These are phyloP conservation scores for Patella caerulea DNA, from an alignment of 2,888 invertebrate species.

Conservation along the genomic window DNA sequence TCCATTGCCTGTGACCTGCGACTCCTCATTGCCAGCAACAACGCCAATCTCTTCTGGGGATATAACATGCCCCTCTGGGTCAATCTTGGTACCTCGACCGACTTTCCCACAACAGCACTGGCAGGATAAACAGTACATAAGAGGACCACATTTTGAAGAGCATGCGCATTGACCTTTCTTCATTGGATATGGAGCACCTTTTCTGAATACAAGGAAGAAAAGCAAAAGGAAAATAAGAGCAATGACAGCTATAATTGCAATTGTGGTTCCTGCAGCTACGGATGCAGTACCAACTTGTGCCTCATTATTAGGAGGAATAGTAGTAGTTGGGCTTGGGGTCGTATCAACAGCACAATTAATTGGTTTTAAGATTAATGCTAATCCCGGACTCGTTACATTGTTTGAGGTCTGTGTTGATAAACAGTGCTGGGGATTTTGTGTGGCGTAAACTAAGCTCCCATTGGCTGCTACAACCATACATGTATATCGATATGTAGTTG, in stretches of 20 bases:
- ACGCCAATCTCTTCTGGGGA: constrained; percentile 3
- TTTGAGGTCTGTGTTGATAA: neutral
- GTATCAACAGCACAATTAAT: neutral
- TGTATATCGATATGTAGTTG: neutral
- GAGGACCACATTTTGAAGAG: neutral
- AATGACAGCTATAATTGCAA: neutral
- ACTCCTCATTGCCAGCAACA: neutral
- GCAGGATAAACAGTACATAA: neutral
- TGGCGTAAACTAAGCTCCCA: neutral
- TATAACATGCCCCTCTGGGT: neutral
- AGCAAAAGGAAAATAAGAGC: neutral
- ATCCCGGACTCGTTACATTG: too few relatives aligned
- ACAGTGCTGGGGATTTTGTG: neutral
- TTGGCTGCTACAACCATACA: neutral
- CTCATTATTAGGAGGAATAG: neutral
- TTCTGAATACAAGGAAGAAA: neutral
- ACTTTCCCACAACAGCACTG: neutral
- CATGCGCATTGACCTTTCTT: neutral
- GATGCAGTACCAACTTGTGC: neutral
- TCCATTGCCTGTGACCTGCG: neutral
- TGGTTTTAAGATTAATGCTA: too few relatives aligned
- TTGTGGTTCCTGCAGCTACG: neutral
- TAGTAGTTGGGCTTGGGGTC: neutral
- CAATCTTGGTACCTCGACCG: neutral
- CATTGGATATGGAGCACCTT: neutral